Conservation (phyloP, 2,113 vertebrate genomes). For the Thalassoma bifasciatum region DNA sequence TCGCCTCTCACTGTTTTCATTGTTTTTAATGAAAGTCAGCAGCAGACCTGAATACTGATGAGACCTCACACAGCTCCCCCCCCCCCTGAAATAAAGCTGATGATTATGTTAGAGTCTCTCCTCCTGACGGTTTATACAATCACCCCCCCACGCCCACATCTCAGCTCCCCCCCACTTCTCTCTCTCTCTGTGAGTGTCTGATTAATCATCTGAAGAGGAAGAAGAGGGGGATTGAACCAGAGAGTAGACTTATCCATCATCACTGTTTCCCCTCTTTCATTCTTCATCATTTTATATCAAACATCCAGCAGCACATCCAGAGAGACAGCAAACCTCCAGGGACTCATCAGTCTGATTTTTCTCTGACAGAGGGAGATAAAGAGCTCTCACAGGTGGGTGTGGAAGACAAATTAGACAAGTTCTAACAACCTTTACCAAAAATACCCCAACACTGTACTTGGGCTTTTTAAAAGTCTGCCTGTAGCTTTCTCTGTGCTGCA, state of each 20-base stretch:
- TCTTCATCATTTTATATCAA: neutral
- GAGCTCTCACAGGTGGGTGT: too few species aligned
- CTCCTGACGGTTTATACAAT: too few species aligned
- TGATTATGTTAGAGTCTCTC: too few species aligned
- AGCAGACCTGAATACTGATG: conserved; percentile 19
- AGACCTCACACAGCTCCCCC: neutral
- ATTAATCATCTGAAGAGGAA: neutral
- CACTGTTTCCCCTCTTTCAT: neutral
- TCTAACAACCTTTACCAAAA: too few species aligned
- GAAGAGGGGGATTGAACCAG: neutral
- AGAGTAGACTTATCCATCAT: neutral
- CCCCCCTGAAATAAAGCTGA: neutral
- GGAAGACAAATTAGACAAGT: too few species aligned
- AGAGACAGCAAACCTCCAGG: neutral
- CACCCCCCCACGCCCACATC: too few species aligned
- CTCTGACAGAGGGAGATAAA: too few species aligned
- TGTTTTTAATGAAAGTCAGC: conserved; percentile 34
- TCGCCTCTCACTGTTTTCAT: conserved; percentile 21
- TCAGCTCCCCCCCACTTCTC: too few species aligned
- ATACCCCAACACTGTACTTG: too few species aligned
- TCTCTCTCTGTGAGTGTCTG: neutral
- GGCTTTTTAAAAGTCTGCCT: too few species aligned
- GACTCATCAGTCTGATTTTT: neutral
- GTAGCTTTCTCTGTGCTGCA: too few species aligned
- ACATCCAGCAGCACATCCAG: too few species aligned